Conservation (phyloP, 2,888 invertebrate genomes). For the Thumatha senex region DNA sequence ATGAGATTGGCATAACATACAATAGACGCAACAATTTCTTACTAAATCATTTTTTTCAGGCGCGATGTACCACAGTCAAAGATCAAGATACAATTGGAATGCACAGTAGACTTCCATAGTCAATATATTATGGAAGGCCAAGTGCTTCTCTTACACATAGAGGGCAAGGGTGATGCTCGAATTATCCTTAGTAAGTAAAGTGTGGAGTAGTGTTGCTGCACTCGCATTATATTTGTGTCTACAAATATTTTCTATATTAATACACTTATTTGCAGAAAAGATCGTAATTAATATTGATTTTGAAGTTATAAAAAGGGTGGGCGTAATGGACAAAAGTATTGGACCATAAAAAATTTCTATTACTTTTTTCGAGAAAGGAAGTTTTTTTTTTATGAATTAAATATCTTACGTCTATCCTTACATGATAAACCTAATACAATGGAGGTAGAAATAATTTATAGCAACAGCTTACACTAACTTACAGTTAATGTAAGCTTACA, state of each 20-base stretch:
- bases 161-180: slow-evolving; percentile 48
- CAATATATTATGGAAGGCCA: slow-evolving; percentile 53
- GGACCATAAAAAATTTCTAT: slow-evolving; percentile 46
- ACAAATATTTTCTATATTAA: too few relatives aligned
- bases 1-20: too few relatives aligned
- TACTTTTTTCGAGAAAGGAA: too few relatives aligned
- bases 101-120: slow-evolving; percentile 43
- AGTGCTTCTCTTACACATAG: slow-evolving; percentile 44
- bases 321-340: slow-evolving; percentile 48
- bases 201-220: too few relatives aligned
- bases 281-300: slow-evolving; percentile 32
- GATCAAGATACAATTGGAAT: slow-evolving; percentile 37
- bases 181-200: slow-evolving; percentile 52
- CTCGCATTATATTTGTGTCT: too few relatives aligned
- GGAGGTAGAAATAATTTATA: too few relatives aligned
- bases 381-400: too few relatives aligned
- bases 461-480: too few relatives aligned
- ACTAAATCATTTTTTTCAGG: slow-evolving; percentile 19
- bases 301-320: slow-evolving; percentile 40
- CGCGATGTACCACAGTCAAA: slow-evolving; percentile 31
- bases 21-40: too few relatives aligned
- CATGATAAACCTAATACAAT: too few relatives aligned
- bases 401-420: too few relatives aligned
- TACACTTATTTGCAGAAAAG: slow-evolving; percentile 44
- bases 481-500: too few relatives aligned